Evolutionary conservation across 2,888 invertebrate genomes (phyloP), one percentile per base, ranked within the genome.

Genomic region (Xanthia togata): DNA sequence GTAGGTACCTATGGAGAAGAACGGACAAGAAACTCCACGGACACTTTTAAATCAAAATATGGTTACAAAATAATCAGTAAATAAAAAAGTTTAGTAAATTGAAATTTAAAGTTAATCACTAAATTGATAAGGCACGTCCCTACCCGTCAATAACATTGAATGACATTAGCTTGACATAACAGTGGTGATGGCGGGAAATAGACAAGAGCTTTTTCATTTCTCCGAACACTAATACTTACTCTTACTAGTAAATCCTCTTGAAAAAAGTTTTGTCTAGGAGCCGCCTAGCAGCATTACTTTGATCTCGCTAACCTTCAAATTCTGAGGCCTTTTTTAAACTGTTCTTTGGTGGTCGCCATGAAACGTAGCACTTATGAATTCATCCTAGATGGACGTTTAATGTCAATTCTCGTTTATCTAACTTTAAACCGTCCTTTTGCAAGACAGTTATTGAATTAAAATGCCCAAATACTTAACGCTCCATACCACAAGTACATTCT

Each of bases 141-240:
- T 73, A 44, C n/a, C 31, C 6, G 8, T 17, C 62, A 73, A 55
- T n/a, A 44, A 31, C 14, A 53, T 44, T 44, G 14, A 44, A 23
- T 70, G 38, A 50, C 38, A 38, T 50, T 26, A 50, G 23, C 26
- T 38, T 60, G 38, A 50, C 26, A 31, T 38, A 44, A 12, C n/a
- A n/a, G 55, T 44, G 38, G 3, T 9, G 50, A 11, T 41, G n/a
- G 73, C 60, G 74, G 74, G 50, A 41, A 71, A 44, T 4, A 23
- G 12, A 47, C 4, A 12, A 26, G 12, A 31, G 50, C 23, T 31
- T 68, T 67, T 53, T 6, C 6, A 14, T 26, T 53, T 68, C 31
- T 35, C 17, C 17, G n/a, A 53, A n/a, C 11, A 35, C 23, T 0
- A 9, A 8, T 31, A 50, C 31, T 23, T 9, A 23, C 1, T 17